A percentile compares a stretch with the other conserved stretches of the same genome.
These are phyloP conservation scores for Philonicus albiceps DNA, from an alignment of 2,888 invertebrate species.

Conservation along the genomic window DNA sequence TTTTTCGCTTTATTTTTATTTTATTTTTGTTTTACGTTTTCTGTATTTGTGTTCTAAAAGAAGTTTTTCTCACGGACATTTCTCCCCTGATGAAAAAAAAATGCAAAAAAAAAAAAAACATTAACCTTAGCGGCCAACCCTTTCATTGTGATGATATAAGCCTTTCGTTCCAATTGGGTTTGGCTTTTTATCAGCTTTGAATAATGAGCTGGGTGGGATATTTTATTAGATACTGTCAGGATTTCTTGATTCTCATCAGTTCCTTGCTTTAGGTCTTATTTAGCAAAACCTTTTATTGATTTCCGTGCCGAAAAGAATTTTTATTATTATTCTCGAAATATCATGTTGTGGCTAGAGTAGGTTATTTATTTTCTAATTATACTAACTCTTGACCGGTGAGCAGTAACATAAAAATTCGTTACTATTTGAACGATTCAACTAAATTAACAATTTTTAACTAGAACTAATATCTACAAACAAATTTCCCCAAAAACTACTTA, in stretches of 20 bases:
- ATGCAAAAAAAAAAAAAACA: background rate
- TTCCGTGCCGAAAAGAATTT: background rate
- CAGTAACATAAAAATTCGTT: too few relatives aligned
- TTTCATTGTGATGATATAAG: background rate
- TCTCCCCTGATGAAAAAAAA: background rate
- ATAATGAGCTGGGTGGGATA: conserved; percentile 39
- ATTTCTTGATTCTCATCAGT: background rate
- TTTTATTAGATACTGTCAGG: conserved; percentile 27
- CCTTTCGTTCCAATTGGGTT: background rate
- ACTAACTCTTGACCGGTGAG: background rate
- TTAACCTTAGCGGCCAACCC: conserved; percentile 13
- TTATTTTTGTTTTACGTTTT: background rate
- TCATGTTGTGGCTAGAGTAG: background rate
- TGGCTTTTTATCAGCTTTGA: conserved; percentile 29
- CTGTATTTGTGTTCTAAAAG: background rate
- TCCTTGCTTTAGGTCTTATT: background rate
- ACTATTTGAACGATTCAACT: too few relatives aligned
- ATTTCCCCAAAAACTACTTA: too few relatives aligned
- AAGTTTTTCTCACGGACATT: background rate
- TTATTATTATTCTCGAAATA: background rate
- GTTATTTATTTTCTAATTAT: background rate
- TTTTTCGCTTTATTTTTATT: background rate
- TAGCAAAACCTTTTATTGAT: background rate
- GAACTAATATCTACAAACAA: too few relatives aligned
- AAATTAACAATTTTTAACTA: too few relatives aligned